Evolutionary conservation across 2,888 invertebrate species (phyloP), one percentile per base, ranked within the genome.

Genomic region (Zaprionus obscuricornis): DNA sequence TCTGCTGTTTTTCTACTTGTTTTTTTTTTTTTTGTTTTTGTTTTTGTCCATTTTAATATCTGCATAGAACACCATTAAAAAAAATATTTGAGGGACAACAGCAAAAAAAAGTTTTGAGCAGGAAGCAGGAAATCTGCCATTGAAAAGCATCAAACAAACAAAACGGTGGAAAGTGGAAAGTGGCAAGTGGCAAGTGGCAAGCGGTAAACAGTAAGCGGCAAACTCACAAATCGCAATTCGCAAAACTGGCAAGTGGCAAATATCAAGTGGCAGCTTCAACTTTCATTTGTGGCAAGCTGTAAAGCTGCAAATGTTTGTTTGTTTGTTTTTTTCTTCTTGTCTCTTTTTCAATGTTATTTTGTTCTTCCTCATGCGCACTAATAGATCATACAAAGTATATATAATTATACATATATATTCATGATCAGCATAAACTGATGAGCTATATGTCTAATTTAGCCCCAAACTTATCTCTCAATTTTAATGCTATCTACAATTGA

Each of bases 241-340:
- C 6, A 31, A 17, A 36, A 46, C 14, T 13, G 39, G 14, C 6
- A 13, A 29, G 8, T 8, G 8, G 26, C 37, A 50, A 43, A n/a
- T 20, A 36, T 55, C 16, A 33, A 43, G 24, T 39, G 56, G 42
- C 47, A 55, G 54, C 43, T 24, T 51, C 55, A 78, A 78, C 57
- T 79, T 79, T 72, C 74, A 83, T 74, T n/a, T 78, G 81, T 77
- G 77, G 77, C 67, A 74, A 69, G 77, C 77, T 77, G 72, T 66
- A 74, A 71, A 68, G 79, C 78, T 69, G 72, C 57, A 74, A 76
- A 75, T 68, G 68, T 68, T 20, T 3, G 16, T 5, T 5, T 16
- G 20, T n/a, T n/a, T n/a, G n/a, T n/a, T n/a, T n/a, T n/a, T n/a
- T n/a, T n/a, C n/a, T n/a, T n/a, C n/a, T n/a, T n/a, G n/a, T n/a